Evolutionary conservation across 2,113 vertebrate genomes (phyloP), one percentile per base, ranked within the genome.

Genomic region (Muntiacus reevesi): DNA sequence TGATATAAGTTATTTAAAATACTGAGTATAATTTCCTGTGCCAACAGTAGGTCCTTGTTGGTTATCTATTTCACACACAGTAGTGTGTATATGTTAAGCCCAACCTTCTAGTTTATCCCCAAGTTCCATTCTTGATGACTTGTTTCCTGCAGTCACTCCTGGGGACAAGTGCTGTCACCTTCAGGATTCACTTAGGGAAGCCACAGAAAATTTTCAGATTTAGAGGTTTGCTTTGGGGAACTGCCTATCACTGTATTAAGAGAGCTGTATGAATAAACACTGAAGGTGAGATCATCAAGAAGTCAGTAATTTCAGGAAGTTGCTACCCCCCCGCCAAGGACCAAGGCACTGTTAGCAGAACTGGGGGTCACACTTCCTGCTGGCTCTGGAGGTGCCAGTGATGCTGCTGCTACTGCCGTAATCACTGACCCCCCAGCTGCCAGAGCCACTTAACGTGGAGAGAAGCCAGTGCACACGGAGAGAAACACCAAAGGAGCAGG

Each of bases 311-410:
- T 25, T 62, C 59, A 21, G 87, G 50, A 82, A 82, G 79, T 21
- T 55, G 21, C n/a, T 36, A 27, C 23, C 13, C 23, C 7, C 4
- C 2, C 30, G 3, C 2, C 1, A 0, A 13, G 16, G 57, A 19
- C 28, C 27, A 28, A 60, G 23, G 30, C 2, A 28, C 13, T 47
- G 55, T 12, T 19, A 30, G 6, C 15, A 4, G 9, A 83, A 14
- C n/a, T 25, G 59, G 71, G 64, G 13, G 23, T 4, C 8, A 5
- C 4, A 2, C 14, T 14, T 81, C 50, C 52, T 2, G 4, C 82
- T 43, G 78, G 10, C 64, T 23, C 19, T 9, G 13, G 17, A 6
- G 30, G 28, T 23, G 13, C 28, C 6, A 13, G 7, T 2, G 43
- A 57, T 1, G 4, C 82, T 28, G 19, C 21, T 28, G 13, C 15